These are phyloP conservation scores for Sorex maritimensis DNA, from an alignment of 2,797 vertebrate species.

Conservation along the genomic window DNA sequence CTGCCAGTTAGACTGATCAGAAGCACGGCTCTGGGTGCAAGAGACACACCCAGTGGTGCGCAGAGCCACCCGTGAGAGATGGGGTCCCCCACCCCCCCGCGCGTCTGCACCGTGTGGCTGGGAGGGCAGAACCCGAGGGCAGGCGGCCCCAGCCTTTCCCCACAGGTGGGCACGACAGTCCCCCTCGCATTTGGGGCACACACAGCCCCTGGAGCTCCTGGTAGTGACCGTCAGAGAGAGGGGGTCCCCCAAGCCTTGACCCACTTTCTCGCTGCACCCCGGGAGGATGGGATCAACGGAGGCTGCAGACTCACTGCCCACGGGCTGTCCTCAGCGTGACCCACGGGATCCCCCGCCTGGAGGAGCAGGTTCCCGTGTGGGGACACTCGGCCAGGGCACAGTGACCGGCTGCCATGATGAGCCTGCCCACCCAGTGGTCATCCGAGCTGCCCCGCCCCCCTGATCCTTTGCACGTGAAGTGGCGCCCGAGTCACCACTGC, in stretches of 20 bases:
- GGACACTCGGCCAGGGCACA: neutral
- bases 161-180: neutral
- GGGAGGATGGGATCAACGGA: neutral
- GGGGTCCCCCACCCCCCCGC: neutral
- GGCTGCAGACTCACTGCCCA: neutral
- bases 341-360: neutral
- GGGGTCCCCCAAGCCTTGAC: neutral
- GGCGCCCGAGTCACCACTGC: neutral
- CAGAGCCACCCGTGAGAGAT: fast-evolving
- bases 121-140: neutral
- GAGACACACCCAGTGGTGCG: neutral
- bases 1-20: conserved; percentile 76
- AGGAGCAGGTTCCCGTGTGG: neutral
- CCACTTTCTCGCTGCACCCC: neutral
- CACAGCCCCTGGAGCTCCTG: neutral
- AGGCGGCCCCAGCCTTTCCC: neutral
- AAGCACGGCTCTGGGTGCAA: conserved; percentile 75
- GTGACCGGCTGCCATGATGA: too few species aligned
- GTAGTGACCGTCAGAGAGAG: neutral
- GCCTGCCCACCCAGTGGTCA: too few species aligned
- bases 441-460: too few species aligned
- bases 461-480: neutral
- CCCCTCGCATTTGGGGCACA: neutral
- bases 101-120: neutral
- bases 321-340: neutral